These are phyloP conservation scores for Drosophila kikkawai DNA, from an alignment of 1,140 invertebrate genomes.

Conservation along the genomic window DNA sequence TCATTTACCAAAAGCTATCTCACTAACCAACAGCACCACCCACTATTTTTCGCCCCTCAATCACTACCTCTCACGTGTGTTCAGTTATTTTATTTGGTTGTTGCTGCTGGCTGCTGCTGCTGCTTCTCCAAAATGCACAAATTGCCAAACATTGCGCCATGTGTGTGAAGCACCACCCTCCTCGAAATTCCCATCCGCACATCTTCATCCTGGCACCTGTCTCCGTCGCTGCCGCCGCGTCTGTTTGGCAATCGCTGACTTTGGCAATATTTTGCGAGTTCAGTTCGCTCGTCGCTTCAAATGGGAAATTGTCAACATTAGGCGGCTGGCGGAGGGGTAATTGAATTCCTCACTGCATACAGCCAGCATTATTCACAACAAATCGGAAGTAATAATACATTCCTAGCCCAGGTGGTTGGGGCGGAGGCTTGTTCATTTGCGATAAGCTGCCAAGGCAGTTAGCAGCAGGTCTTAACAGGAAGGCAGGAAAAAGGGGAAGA, in stretches of 20 bases:
- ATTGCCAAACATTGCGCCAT: slow-evolving; percentile 78
- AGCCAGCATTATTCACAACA: slow-evolving; percentile 75
- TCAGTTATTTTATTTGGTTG: slow-evolving; percentile 72
- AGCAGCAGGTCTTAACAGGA: slow-evolving; percentile 20
- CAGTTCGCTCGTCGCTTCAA: slow-evolving; percentile 59
- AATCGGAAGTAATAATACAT: slow-evolving; percentile 79
- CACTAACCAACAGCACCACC: background rate
- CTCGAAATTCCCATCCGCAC: slow-evolving; percentile 20
- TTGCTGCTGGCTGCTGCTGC: slow-evolving; percentile 28
- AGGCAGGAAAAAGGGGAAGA: background rate
- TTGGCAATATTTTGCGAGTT: slow-evolving; percentile 63
- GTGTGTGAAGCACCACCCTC: slow-evolving; percentile 11
- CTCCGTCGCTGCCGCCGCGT: background rate
- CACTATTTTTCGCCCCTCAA: slow-evolving; percentile 7
- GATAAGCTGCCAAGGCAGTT: slow-evolving; percentile 60
- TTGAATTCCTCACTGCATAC: slow-evolving; percentile 75
- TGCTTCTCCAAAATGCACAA: slow-evolving; percentile 61
- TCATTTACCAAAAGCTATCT: slow-evolving; percentile 13
- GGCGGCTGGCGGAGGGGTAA: slow-evolving; percentile 64
- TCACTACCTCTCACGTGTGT: slow-evolving; percentile 49
- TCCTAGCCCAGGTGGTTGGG: slow-evolving; percentile 23
- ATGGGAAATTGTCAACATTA: slow-evolving; percentile 84
- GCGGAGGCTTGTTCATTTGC: slow-evolving; percentile 39
- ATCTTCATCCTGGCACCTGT: slow-evolving; percentile 7
- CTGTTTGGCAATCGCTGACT: slow-evolving; percentile 54